A percentile compares a stretch with the other conserved stretches of the same genome.
These are phyloP conservation scores for Timandra comae DNA, from an alignment of 2,888 invertebrate genomes.

Conservation along the genomic window DNA sequence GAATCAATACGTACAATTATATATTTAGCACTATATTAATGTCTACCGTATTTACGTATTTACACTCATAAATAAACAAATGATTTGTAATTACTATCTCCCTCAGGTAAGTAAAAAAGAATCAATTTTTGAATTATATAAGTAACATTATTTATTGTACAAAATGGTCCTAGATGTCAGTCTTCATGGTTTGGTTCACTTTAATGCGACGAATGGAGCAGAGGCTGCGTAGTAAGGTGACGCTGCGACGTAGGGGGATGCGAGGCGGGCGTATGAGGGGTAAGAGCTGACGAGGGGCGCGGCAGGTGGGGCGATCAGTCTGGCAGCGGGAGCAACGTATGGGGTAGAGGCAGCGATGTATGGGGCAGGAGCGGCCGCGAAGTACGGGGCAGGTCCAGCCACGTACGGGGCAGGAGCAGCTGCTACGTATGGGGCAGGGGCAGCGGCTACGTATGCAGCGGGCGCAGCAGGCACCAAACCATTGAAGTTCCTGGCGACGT, in stretches of 20 bases:
- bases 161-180: conserved; percentile 39
- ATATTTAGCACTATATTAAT: too few species aligned
- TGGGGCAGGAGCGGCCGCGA: conserved; percentile 34
- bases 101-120: conserved; percentile 1
- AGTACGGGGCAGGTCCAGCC: conserved; percentile 27
- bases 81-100: too few species aligned
- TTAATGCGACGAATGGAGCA: conserved; percentile 50
- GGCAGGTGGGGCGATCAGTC: conserved; percentile 15
- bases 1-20: too few species aligned
- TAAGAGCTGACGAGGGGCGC: too few species aligned
- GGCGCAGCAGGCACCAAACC: conserved; percentile 69
- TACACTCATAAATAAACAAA: too few species aligned
- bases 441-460: conserved; percentile 26
- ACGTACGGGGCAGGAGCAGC: conserved; percentile 33
- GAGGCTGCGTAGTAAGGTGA: conserved; percentile 31
- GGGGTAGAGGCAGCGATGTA: conserved; percentile 32
- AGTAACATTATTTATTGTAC: conserved; percentile 21
- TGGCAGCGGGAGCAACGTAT: conserved; percentile 20
- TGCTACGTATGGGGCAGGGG: conserved; percentile 36
- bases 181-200: conserved; percentile 38
- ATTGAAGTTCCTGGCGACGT: conserved; percentile 31
- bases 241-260: conserved; percentile 27
- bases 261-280: conserved; percentile 22
- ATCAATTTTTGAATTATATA: conserved; percentile 8
- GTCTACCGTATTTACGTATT: too few species aligned